Percentiles rank a stretch among this genome's conserved stretches.
phyloP scores from a whole-genome alignment of 2,797 vertebrate genomes.

The Lagorchestes hirsutus region DNA sequence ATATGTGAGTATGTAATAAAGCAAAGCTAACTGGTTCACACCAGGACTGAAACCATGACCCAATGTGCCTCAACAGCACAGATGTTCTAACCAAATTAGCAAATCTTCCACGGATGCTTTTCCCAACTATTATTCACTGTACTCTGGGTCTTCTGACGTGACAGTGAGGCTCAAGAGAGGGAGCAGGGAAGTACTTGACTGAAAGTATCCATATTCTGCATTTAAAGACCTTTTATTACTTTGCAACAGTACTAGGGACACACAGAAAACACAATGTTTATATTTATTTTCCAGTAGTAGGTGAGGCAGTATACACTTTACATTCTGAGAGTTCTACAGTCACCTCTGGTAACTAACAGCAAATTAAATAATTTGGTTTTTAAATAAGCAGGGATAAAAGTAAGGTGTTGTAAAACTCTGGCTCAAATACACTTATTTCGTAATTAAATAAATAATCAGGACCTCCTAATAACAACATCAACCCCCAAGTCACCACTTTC shows the following conservation, averaged over 20 bases:
- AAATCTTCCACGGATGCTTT: neutral
- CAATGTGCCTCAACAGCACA: neutral
- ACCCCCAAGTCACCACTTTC: neutral
- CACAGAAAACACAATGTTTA: neutral
- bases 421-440: neutral
- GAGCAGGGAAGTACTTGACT: neutral
- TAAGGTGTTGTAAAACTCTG: neutral
- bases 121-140: neutral
- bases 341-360: neutral
- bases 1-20: neutral
- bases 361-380: neutral
- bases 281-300: neutral
- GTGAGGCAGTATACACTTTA: neutral
- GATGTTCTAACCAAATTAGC: neutral
- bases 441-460: neutral
- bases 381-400: neutral
- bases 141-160: neutral
- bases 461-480: neutral
- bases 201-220: neutral
- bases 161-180: neutral
- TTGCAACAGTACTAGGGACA: neutral
- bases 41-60: neutral
- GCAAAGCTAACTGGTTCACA: neutral
- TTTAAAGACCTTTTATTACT: neutral
- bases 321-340: neutral